Evolutionary conservation across 2,888 invertebrate genomes (phyloP).

Genomic region (Digitonthophagus gazella): DNA sequence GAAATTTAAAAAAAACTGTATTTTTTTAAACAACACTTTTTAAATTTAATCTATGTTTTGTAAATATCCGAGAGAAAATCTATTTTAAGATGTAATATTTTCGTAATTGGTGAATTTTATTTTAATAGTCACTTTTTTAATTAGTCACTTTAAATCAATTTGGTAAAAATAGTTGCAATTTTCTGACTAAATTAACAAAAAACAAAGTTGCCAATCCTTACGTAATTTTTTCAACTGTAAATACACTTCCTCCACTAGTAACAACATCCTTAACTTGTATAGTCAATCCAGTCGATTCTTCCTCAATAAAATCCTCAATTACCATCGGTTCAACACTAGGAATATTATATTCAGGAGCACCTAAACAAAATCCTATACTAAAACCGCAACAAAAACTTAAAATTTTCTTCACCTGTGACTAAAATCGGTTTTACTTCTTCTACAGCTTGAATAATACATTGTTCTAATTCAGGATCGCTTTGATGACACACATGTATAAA

Average conservation of each 20-base stretch:
- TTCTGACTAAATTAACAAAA: too few species aligned
- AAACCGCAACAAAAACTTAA: background rate
- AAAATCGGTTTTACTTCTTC: constrained; percentile 54
- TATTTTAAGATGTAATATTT: too few species aligned
- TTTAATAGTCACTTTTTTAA: too few species aligned
- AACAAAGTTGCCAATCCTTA: too few species aligned
- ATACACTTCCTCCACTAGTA: constrained; percentile 56
- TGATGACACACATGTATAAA: constrained; percentile 58
- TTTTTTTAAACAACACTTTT: too few species aligned
- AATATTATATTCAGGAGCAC: constrained; percentile 57
- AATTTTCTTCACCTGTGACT: constrained; percentile 45
- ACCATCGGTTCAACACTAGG: constrained; percentile 58
- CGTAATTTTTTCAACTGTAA: constrained; percentile 52
- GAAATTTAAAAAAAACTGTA: too few species aligned
- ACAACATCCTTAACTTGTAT: constrained; percentile 52
- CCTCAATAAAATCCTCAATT: constrained; percentile 53
- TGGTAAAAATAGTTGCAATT: too few species aligned
- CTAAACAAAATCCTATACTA: constrained; percentile 34
- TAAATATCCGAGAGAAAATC: too few species aligned
- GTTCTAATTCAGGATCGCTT: constrained; percentile 52
- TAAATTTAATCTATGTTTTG: too few species aligned
- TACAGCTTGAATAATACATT: constrained; percentile 53
- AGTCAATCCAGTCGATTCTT: constrained; percentile 51
- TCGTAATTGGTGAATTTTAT: too few species aligned
- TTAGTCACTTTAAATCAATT: too few species aligned